Base-by-base conservation (phyloP, 2,888 invertebrate species). In the Phorcus lineatus region DNA sequence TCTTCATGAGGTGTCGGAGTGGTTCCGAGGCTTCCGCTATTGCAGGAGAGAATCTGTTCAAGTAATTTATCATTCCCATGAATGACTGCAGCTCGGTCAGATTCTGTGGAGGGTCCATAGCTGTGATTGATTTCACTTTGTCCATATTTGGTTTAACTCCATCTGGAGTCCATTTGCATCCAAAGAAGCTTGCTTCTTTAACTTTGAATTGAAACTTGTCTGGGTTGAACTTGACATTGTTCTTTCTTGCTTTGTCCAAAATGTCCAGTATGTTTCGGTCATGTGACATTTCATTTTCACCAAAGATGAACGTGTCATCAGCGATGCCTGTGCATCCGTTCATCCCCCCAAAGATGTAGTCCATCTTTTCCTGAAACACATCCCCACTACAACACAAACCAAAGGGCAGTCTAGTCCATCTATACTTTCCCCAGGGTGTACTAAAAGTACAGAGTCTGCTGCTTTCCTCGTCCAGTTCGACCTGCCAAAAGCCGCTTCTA, bases 401-500 rank as follows among this genome's bases (percentile, higher is more conserved):
- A 6, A 57, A 57, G 2, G 57, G 57, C 9, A 57, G n/a, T 1
- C 57, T 1, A 13, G 57, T 57, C 57, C 57, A 57, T 19, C 57
- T 0, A 0, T 57, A 57, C n/a, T 57, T 57, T 17, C 57, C 75
- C 70, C 76, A 84, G 53, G 83, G 82, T 17, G 86, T 83, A 9
- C 77, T 67, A 40, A 86, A 86, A 9, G 83, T 86, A 6, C 82
- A 84, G 7, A 86, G 77, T 11, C 70, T 67, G 52, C 83, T 85
- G 36, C 36, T 36, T 7, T 36, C 36, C 7, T 36, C 36, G 36
- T 36, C 36, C 4, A 36, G 36, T 7, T 75, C 40, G 6, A 87
- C 80, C 36, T 87, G 84, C 83, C 83, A 87, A 36, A 84, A 86
- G 6, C 83, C 86, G 55, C 80, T 76, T 36, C 76, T 70, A 6